Conservation (phyloP, 2,888 invertebrate genomes). For the Danaus chrysippus region DNA sequence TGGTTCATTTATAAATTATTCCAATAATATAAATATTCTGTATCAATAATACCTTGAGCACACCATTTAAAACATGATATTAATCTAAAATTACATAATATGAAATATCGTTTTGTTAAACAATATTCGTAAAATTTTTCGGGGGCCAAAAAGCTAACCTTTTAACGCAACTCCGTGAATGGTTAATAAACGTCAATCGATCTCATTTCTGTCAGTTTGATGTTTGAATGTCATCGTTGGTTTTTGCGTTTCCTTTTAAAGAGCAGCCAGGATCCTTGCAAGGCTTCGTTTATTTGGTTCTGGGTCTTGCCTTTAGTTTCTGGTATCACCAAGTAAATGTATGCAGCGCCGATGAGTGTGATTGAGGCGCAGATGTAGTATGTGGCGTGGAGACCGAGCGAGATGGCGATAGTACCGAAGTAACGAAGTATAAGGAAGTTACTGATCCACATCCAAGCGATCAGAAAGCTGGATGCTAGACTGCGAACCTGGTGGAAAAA, state of each 20-base stretch:
- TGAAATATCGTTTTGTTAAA: too few species aligned
- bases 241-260: constrained; percentile 41
- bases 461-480: constrained; percentile 66
- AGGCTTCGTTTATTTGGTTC: constrained; percentile 55
- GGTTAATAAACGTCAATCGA: constrained; percentile 10
- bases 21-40: too few species aligned
- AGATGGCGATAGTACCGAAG: constrained; percentile 57
- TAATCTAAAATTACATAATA: too few species aligned
- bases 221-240: constrained; percentile 55
- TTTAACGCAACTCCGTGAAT: neutral
- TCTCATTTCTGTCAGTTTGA: constrained; percentile 33
- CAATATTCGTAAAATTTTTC: too few species aligned
- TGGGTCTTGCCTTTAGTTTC: constrained; percentile 65
- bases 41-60: too few species aligned
- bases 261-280: constrained; percentile 56
- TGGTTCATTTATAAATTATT: too few species aligned
- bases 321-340: constrained; percentile 52
- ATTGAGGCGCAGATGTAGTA: constrained; percentile 66
- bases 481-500: constrained; percentile 55
- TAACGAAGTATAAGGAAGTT: constrained; percentile 68
- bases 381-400: constrained; percentile 62
- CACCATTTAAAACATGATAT: too few species aligned
- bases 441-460: constrained; percentile 72
- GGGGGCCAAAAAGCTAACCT: neutral
- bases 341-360: constrained; percentile 61